A percentile compares a stretch with the other conserved stretches of the same genome.
Evolutionary conservation across 2,113 vertebrate genomes (phyloP).

Genomic region (Prionailurus bengalensis): DNA sequence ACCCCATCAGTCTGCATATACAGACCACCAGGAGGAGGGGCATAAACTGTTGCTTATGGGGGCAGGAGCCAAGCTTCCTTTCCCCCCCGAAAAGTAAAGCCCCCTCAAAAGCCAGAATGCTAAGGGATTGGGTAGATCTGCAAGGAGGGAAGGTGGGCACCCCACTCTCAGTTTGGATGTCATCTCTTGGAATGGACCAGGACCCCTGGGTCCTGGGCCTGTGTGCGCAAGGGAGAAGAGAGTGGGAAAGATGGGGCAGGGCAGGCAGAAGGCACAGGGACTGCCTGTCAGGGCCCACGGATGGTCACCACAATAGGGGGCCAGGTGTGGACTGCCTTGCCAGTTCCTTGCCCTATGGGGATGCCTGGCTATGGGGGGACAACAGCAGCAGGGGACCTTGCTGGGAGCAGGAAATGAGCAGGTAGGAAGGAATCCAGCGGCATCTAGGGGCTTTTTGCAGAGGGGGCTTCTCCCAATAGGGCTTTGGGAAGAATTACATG

Average conservation of each 20-base stretch:
- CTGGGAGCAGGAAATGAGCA: not conserved
- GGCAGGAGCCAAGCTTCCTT: not conserved
- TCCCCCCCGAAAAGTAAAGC: not conserved
- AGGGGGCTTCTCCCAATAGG: not conserved
- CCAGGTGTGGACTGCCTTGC: too few relatives aligned
- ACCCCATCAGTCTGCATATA: fast-evolving
- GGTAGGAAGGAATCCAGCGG: not conserved
- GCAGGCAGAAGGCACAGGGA: too few relatives aligned
- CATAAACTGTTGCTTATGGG: not conserved
- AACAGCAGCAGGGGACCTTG: not conserved
- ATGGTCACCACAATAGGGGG: not conserved
- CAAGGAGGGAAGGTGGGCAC: not conserved
- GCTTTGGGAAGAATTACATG: not conserved
- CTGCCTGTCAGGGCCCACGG: not conserved
- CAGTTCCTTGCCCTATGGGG: not conserved
- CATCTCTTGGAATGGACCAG: not conserved
- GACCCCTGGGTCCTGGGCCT: not conserved
- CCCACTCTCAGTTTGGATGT: too few relatives aligned
- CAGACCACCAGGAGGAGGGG: too few relatives aligned
- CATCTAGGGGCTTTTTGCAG: not conserved
- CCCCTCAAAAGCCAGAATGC: not conserved
- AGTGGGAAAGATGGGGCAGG: not conserved
- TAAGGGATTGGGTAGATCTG: not conserved
- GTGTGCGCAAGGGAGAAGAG: not conserved
- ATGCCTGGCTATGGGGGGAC: not conserved